A percentile compares a stretch with the other conserved stretches of the same genome.
Evolutionary conservation across 2,888 invertebrate species (phyloP).

Genomic region (Polydrusus cervinus): DNA sequence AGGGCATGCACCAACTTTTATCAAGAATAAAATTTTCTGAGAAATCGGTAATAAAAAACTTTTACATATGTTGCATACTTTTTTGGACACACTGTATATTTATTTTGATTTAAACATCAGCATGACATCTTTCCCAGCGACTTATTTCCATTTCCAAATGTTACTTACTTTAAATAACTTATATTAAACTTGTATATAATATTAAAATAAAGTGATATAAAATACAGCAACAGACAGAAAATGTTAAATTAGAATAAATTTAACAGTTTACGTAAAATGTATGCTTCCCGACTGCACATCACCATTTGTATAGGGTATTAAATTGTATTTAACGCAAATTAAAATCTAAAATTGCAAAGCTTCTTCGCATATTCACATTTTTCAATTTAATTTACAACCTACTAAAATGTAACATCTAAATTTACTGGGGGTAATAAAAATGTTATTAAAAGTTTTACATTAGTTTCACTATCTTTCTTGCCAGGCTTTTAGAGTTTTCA

Average conservation of each 20-base stretch:
- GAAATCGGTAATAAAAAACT: too few relatives aligned
- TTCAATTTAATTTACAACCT: slow-evolving; percentile 27
- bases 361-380: slow-evolving; percentile 29
- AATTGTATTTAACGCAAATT: slow-evolving; percentile 30
- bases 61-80: too few relatives aligned
- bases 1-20: too few relatives aligned
- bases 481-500: background rate
- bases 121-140: too few relatives aligned
- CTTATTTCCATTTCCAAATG: too few relatives aligned
- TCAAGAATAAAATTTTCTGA: too few relatives aligned
- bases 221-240: background rate
- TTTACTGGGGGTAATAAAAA: background rate
- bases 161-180: too few relatives aligned
- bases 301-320: slow-evolving; percentile 5
- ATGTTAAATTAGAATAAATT: background rate
- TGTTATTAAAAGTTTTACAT: background rate
- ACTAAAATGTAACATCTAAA: slow-evolving; percentile 15
- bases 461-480: background rate
- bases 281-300: background rate
- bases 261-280: background rate
- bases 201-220: too few relatives aligned
- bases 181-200: too few relatives aligned
- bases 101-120: too few relatives aligned
- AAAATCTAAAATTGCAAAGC: slow-evolving; percentile 29
- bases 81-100: too few relatives aligned